Evolutionary conservation across 2,888 invertebrate species (phyloP).

Genomic region (Linnaemya tessellans): DNA sequence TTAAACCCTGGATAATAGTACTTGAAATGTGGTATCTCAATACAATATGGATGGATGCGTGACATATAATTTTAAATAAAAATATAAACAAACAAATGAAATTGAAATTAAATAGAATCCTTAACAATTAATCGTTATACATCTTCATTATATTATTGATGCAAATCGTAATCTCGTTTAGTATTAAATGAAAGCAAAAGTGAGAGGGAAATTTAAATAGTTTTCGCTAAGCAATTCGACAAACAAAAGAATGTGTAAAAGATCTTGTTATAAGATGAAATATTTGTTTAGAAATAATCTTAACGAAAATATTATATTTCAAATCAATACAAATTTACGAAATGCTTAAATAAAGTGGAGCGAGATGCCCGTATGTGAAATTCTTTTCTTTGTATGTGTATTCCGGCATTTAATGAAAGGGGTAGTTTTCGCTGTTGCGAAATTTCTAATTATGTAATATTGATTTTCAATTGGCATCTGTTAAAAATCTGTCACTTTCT

Average conservation of each 20-base stretch:
- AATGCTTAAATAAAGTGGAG: not conserved
- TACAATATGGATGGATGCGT: too few species aligned
- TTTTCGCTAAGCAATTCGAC: not conserved
- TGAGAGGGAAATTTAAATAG: constrained; percentile 5
- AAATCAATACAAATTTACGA: not conserved
- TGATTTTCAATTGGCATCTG: constrained; percentile 77
- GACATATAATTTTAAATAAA: too few species aligned
- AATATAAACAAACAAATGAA: too few species aligned
- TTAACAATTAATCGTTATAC: not conserved
- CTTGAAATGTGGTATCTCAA: too few species aligned
- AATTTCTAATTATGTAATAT: constrained; percentile 74
- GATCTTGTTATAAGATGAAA: constrained; percentile 4
- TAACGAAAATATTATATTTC: constrained; percentile 53
- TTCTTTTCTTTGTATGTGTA: not conserved
- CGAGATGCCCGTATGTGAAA: not conserved
- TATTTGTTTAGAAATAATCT: constrained; percentile 23
- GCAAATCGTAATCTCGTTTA: not conserved
- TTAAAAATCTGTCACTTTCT: constrained; percentile 45
- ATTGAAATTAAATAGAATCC: too few species aligned
- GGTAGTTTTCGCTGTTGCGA: constrained; percentile 14
- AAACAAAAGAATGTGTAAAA: constrained; percentile 13
- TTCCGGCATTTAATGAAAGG: constrained; percentile 10
- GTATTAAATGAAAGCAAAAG: constrained; percentile 22
- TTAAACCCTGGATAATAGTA: too few species aligned
- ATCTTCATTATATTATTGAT: not conserved